Percentiles rank a stretch among this genome's conserved stretches.
Evolutionary conservation across 2,888 invertebrate genomes (phyloP).

Genomic region (Noctua janthe): DNA sequence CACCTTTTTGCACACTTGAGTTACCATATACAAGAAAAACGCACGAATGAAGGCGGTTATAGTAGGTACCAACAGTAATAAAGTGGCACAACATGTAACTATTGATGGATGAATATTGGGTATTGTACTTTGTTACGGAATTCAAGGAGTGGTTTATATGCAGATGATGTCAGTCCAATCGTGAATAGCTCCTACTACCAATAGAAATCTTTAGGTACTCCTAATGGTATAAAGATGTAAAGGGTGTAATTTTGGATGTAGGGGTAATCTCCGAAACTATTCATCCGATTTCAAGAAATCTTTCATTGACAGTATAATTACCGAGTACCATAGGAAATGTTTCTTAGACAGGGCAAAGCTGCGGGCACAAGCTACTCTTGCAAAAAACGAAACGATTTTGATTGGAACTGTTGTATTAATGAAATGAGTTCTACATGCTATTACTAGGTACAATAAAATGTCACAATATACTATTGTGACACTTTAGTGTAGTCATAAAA

Average conservation of each 20-base stretch:
- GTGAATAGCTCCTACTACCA: conserved; percentile 2
- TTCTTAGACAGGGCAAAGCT: neutral
- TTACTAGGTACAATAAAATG: neutral
- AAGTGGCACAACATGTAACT: neutral
- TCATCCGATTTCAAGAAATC: neutral
- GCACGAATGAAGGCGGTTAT: neutral
- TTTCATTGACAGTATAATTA: neutral
- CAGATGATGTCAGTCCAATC: conserved; percentile 1
- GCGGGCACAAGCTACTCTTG: neutral
- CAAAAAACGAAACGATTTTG: neutral
- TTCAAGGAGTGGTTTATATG: conserved; percentile 20
- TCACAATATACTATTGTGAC: neutral
- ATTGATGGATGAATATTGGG: neutral
- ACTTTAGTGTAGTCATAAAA: conserved; percentile 7
- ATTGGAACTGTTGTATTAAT: neutral
- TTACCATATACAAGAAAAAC: neutral
- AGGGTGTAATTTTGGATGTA: neutral
- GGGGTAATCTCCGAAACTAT: neutral
- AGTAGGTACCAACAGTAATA: neutral
- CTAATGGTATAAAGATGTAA: neutral
- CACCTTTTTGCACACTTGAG: neutral
- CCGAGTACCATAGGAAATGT: neutral
- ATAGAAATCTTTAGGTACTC: neutral
- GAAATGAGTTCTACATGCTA: neutral
- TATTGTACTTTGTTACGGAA: neutral